These are phyloP conservation scores for Platorchestia sp. DNA, from an alignment of 1,140 invertebrate species.

Conservation along the genomic window DNA sequence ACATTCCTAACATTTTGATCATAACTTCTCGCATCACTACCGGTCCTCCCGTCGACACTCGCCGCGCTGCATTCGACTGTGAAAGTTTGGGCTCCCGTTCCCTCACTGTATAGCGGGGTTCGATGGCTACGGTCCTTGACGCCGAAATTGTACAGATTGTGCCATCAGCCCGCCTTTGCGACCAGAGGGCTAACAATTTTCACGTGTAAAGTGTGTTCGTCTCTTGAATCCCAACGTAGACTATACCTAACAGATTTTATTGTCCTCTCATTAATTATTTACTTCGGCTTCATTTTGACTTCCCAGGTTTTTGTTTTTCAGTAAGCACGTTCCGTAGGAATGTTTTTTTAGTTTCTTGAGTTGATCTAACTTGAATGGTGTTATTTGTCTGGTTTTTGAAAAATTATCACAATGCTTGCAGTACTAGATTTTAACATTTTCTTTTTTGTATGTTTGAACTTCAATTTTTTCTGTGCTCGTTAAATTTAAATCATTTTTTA, in stretches of 20 bases:
- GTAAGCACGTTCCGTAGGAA: not conserved
- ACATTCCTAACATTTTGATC: not conserved
- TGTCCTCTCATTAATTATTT: not conserved
- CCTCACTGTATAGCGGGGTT: no score
- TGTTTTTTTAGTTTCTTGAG: not conserved
- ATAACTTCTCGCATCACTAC: not conserved
- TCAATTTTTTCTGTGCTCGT: not conserved
- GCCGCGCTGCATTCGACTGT: no score
- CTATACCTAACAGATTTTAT: not conserved
- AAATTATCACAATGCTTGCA: not conserved
- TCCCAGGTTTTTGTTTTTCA: not conserved
- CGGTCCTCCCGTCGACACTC: no score
- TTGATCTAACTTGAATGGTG: not conserved
- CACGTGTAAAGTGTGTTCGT: not conserved
- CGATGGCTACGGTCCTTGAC: no score
- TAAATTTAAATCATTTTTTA: not conserved
- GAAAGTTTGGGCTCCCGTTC: no score
- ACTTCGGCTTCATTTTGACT: not conserved
- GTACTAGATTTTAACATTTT: not conserved
- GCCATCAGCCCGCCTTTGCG: not conserved
- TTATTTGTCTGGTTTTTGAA: not conserved
- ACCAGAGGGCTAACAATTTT: not conserved
- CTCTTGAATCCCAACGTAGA: not conserved
- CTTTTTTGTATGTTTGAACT: not conserved
- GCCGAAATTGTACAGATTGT: not conserved